A percentile compares a stretch with the other conserved stretches of the same genome.
phyloP scores from a whole-genome alignment of 1,140 invertebrate genomes.

The Mylabris phalerata region DNA sequence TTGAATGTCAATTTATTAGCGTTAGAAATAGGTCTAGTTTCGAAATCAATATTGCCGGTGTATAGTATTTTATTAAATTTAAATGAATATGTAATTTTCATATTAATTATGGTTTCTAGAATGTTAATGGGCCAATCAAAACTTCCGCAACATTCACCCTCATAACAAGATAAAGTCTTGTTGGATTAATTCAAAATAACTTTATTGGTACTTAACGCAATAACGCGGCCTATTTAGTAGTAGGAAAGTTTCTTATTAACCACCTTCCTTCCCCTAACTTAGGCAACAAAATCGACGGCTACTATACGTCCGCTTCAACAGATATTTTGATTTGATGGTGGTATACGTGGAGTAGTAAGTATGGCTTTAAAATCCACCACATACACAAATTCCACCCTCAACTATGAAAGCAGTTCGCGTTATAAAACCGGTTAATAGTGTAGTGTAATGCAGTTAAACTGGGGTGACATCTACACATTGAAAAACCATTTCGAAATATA shows the following conservation, averaged over 20 bases:
- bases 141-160: constrained; percentile 11
- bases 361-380: constrained; percentile 11
- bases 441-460: background rate
- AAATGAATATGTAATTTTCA: background rate
- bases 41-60: no score
- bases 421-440: background rate
- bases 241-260: constrained; percentile 10
- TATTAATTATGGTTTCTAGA: constrained; percentile 8
- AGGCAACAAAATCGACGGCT: background rate
- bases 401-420: background rate
- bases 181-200: constrained; percentile 19
- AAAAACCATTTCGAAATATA: background rate
- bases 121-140: constrained; percentile 16
- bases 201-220: constrained; percentile 15
- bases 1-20: no score
- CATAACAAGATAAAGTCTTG: constrained; percentile 7
- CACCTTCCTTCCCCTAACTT: background rate
- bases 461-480: background rate
- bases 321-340: constrained; percentile 10
- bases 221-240: constrained; percentile 12
- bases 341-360: background rate
- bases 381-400: background rate
- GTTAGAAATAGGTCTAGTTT: no score
- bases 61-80: no score
- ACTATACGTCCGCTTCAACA: background rate